Conservation (phyloP, 1,140 invertebrate genomes). For the Lasaia peninsularis region DNA sequence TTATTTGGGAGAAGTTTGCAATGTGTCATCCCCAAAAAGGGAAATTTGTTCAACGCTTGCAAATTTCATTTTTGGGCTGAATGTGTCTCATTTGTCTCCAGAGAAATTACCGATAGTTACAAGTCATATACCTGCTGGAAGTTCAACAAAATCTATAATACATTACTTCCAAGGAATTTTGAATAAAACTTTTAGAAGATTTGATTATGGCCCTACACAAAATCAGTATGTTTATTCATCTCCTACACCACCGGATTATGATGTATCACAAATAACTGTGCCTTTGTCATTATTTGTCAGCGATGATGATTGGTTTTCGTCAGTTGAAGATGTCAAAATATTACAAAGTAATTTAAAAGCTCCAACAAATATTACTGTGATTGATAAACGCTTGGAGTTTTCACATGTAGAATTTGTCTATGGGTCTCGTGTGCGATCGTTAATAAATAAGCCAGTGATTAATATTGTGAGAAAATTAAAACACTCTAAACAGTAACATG, state of each 20-base stretch:
- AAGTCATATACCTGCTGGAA: conserved; percentile 53
- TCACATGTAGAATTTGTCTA: conserved; percentile 61
- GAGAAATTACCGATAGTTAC: conserved; percentile 41
- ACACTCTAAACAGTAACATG: no score
- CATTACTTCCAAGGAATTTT: conserved; percentile 54
- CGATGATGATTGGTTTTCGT: conserved; percentile 54
- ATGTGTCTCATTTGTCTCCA: conserved; percentile 35
- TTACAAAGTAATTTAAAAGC: conserved; percentile 38
- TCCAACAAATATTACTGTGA: conserved; percentile 32
- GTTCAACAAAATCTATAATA: conserved; percentile 45
- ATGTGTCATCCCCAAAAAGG: conserved; percentile 23
- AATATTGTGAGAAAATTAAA: conserved; percentile 31
- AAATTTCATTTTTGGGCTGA: conserved; percentile 44
- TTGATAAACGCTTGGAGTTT: conserved; percentile 46
- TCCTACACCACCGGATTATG: conserved; percentile 38
- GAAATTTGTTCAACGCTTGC: conserved; percentile 48
- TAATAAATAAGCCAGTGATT: conserved; percentile 45
- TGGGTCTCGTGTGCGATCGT: conserved; percentile 40
- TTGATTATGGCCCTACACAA: conserved; percentile 40
- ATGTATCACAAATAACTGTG: conserved; percentile 38
- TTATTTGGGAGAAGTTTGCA: conserved; percentile 45
- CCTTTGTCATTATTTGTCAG: conserved; percentile 47
- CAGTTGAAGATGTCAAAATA: conserved; percentile 36
- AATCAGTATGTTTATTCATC: conserved; percentile 43
- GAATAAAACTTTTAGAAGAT: conserved; percentile 47